These are phyloP conservation scores for Apostichopus leukothele DNA, from an alignment of 53 echinoderm and acorn worm species.

Conservation along the genomic window DNA sequence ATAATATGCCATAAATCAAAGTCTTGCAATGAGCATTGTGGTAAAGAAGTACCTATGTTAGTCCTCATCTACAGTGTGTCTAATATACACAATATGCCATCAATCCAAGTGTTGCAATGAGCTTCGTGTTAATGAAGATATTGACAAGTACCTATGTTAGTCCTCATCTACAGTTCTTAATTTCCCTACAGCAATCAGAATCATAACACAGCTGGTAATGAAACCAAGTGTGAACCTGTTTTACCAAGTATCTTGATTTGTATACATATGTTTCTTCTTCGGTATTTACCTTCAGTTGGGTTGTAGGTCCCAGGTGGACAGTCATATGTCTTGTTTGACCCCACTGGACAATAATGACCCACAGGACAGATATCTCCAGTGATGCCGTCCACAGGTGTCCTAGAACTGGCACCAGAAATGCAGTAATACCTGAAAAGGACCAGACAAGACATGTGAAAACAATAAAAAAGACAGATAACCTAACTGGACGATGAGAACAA, in stretches of 20 bases:
- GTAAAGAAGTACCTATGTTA: too few relatives aligned
- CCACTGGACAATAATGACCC: constrained; percentile 82
- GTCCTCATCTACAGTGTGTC: too few relatives aligned
- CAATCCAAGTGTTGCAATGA: too few relatives aligned
- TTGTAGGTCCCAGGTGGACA: constrained; percentile 97
- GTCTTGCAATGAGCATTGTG: too few relatives aligned
- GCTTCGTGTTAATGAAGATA: too few relatives aligned
- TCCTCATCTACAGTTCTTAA: too few relatives aligned
- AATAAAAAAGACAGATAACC: neutral
- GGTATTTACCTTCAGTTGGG: constrained; percentile 78
- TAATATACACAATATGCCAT: too few relatives aligned
- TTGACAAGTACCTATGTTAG: too few relatives aligned
- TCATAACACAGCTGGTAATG: too few relatives aligned
- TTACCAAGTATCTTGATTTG: neutral
- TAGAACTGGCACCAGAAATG: constrained; percentile 62
- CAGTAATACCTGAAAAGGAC: constrained; percentile 73
- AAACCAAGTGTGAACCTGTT: too few relatives aligned
- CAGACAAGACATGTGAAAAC: neutral
- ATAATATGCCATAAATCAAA: too few relatives aligned
- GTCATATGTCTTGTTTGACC: constrained; percentile 84
- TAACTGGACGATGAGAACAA: neutral
- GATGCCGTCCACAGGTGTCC: constrained; percentile 74
- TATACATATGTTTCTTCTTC: neutral
- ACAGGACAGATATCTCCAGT: constrained; percentile 91
- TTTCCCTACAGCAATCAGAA: too few relatives aligned